These are phyloP conservation scores for Cryptoblepharus egeriae DNA, from an alignment of 2,797 vertebrate species.

Conservation along the genomic window DNA sequence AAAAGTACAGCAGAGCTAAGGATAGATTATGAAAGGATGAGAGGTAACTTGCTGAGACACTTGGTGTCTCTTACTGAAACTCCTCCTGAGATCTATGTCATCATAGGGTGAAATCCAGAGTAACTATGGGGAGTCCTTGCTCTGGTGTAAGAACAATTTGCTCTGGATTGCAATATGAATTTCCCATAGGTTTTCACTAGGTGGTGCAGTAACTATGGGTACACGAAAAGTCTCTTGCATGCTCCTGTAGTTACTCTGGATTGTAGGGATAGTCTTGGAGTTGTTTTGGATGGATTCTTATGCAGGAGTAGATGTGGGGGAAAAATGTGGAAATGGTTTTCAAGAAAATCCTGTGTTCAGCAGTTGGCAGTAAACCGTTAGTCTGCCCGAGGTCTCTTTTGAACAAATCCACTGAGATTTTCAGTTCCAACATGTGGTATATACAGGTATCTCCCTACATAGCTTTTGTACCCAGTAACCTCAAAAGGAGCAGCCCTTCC, in stretches of 20 bases:
- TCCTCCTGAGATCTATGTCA: background rate
- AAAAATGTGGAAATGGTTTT: background rate
- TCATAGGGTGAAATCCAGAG: too few relatives aligned
- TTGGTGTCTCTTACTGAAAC: too few relatives aligned
- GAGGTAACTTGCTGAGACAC: too few relatives aligned
- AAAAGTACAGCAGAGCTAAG: background rate
- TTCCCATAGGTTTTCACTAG: too few relatives aligned
- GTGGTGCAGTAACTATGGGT: too few relatives aligned
- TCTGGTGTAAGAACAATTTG: too few relatives aligned
- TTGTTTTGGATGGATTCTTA: background rate
- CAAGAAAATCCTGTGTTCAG: background rate
- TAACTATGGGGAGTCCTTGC: too few relatives aligned
- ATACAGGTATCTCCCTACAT: background rate
- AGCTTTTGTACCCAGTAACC: background rate
- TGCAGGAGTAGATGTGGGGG: background rate
- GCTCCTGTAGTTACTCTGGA: too few relatives aligned
- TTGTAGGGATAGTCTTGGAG: too few relatives aligned
- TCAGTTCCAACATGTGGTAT: background rate
- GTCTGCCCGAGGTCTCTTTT: background rate
- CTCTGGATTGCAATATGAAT: too few relatives aligned
- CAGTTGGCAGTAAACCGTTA: background rate
- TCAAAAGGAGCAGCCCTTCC: background rate
- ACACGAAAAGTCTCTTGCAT: too few relatives aligned
- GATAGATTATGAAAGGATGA: background rate
- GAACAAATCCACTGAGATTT: background rate